Evolutionary conservation across 2,113 vertebrate species (phyloP).

Genomic region (Aspiorhynchus laticeps): DNA sequence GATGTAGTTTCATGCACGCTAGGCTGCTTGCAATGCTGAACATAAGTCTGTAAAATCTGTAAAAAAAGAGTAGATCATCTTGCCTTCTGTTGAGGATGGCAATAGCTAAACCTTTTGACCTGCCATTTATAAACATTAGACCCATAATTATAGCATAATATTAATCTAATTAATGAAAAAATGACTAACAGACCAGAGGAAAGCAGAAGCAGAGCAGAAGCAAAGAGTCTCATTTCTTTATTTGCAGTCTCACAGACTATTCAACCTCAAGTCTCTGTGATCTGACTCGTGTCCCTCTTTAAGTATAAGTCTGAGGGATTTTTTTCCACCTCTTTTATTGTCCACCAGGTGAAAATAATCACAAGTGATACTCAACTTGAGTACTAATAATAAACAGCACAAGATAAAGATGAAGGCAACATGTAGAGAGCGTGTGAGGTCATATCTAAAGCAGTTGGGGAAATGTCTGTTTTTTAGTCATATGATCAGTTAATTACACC

Average conservation of each 20-base stretch:
- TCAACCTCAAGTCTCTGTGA: neutral
- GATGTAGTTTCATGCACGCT: neutral
- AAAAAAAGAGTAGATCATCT: neutral
- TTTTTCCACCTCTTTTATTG: neutral
- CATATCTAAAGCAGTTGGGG: neutral
- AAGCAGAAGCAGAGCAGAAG: neutral
- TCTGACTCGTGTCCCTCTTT: too few relatives aligned
- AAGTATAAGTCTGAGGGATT: too few relatives aligned
- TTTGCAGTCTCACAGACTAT: neutral
- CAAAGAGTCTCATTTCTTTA: too few relatives aligned
- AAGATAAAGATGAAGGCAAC: neutral
- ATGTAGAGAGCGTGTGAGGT: neutral
- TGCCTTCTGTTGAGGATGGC: neutral
- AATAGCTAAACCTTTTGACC: neutral
- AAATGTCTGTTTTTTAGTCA: slow-evolving; percentile 41
- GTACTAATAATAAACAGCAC: neutral
- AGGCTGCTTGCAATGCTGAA: too few relatives aligned
- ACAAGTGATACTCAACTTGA: neutral
- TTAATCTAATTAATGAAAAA: too few relatives aligned
- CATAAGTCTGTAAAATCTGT: neutral
- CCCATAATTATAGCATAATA: too few relatives aligned
- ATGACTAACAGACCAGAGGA: neutral
- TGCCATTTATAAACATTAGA: too few relatives aligned
- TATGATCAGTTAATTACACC: slow-evolving; percentile 50
- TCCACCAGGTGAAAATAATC: neutral